Evolutionary conservation across 2,797 vertebrate genomes (phyloP).

Genomic region (Pangasius larnaudii): DNA sequence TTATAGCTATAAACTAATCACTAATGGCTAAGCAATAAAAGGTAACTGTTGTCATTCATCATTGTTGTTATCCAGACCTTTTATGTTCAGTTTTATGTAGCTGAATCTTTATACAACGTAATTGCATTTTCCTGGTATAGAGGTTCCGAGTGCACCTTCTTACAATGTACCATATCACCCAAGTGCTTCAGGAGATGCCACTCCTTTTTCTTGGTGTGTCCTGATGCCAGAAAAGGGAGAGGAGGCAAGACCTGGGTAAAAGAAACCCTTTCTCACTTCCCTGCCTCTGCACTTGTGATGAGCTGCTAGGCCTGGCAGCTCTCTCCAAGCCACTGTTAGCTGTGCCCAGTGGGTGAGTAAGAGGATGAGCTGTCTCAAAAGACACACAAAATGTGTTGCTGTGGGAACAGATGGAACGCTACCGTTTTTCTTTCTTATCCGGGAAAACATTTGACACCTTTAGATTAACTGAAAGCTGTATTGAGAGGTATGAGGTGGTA

Average conservation of each 20-base stretch:
- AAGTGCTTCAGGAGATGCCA: not conserved
- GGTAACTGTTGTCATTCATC: not conserved
- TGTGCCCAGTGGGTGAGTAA: constrained; percentile 37
- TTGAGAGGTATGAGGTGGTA: constrained; percentile 4
- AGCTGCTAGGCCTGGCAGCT: constrained; percentile 28
- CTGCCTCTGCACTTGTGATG: not conserved
- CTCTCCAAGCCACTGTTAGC: constrained; percentile 25
- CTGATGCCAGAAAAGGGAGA: constrained; percentile 6
- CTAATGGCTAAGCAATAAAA: not conserved
- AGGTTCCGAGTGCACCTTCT: constrained; percentile 50
- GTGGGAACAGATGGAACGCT: constrained; percentile 21
- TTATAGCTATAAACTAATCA: not conserved
- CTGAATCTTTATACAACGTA: not conserved
- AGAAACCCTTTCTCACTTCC: constrained; percentile 14
- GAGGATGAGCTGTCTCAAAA: constrained; percentile 34
- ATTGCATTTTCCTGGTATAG: not conserved
- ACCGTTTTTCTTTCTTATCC: constrained; percentile 9
- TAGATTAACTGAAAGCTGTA: constrained; percentile 37
- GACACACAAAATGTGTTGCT: constrained; percentile 29
- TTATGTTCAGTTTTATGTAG: not conserved
- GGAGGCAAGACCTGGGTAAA: not conserved
- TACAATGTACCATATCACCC: constrained; percentile 54
- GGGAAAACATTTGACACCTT: constrained; percentile 37
- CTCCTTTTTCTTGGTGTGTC: constrained; percentile 16
- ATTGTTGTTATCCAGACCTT: not conserved